These are phyloP conservation scores for Mystacornis crossleyi DNA, from an alignment of 2,113 vertebrate species.

Conservation along the genomic window DNA sequence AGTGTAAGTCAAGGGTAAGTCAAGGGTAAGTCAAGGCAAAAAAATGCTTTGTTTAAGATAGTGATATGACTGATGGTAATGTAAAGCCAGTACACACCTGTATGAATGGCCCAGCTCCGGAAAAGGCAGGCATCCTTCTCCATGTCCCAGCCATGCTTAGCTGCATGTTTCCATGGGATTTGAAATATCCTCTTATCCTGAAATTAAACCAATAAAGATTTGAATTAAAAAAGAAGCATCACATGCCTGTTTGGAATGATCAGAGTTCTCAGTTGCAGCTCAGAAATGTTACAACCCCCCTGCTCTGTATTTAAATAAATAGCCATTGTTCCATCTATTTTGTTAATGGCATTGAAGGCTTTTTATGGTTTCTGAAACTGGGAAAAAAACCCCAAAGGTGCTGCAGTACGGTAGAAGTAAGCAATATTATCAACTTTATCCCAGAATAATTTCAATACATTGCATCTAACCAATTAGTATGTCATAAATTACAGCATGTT, in stretches of 20 bases:
- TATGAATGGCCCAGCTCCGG: constrained; percentile 94
- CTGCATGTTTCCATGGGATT: constrained; percentile 97
- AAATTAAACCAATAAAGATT: not conserved
- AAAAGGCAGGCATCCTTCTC: constrained; percentile 94
- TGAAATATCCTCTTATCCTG: constrained; percentile 90
- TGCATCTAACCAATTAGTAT: not conserved
- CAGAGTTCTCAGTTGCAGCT: not conserved
- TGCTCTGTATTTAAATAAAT: not conserved
- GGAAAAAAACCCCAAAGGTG: not conserved
- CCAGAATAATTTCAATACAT: not conserved
- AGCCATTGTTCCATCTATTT: not conserved
- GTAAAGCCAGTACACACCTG: constrained; percentile 78
- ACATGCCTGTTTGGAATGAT: not conserved
- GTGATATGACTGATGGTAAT: accelerated
- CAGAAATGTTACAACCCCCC: not conserved
- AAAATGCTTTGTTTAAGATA: accelerated
- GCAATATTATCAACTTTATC: not conserved
- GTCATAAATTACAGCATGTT: not conserved
- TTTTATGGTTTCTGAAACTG: not conserved
- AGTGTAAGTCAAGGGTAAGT: not conserved
- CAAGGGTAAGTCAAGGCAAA: not conserved
- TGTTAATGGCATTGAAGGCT: not conserved
- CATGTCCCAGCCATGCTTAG: constrained; percentile 94
- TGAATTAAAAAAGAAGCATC: not conserved
- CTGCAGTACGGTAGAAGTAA: not conserved